phyloP scores from a whole-genome alignment of 2,888 invertebrate species.

The Caenorhabditis wallacei region DNA sequence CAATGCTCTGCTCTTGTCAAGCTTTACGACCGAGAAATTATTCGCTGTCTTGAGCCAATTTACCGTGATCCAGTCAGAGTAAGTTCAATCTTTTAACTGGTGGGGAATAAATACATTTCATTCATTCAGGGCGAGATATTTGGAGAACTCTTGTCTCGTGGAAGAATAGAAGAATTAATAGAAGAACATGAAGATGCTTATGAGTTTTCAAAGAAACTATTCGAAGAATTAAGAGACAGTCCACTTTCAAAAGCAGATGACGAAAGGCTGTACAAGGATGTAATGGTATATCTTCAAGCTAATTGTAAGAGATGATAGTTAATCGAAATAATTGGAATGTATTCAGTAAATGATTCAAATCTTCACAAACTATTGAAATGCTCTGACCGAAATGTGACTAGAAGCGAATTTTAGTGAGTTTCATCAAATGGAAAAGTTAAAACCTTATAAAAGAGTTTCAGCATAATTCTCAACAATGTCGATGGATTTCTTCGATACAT shows the following conservation, averaged over 20 bases:
- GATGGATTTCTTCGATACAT: slow-evolving; percentile 46
- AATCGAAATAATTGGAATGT: not conserved
- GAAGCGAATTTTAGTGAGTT: slow-evolving; percentile 39
- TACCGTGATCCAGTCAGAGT: slow-evolving; percentile 42
- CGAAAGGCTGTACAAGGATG: slow-evolving; percentile 33
- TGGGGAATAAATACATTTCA: not conserved
- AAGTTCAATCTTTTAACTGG: not conserved
- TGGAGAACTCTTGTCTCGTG: not conserved
- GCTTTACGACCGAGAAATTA: slow-evolving; percentile 48
- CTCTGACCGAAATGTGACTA: slow-evolving; percentile 3
- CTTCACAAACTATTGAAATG: slow-evolving; percentile 35
- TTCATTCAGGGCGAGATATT: slow-evolving; percentile 4
- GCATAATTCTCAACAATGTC: slow-evolving; percentile 50
- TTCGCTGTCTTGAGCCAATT: slow-evolving; percentile 26
- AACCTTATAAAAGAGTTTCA: slow-evolving; percentile 3
- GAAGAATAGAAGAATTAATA: slow-evolving; percentile 26
- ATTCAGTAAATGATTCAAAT: slow-evolving; percentile 16
- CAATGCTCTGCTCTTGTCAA: slow-evolving; percentile 26
- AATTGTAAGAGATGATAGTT: slow-evolving; percentile 14
- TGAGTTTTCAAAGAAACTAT: slow-evolving; percentile 25
- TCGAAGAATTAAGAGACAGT: slow-evolving; percentile 15
- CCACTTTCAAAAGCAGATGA: slow-evolving; percentile 17
- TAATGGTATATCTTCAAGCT: slow-evolving; percentile 28
- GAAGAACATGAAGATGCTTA: not conserved
- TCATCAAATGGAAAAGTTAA: not conserved